These are phyloP conservation scores for Cheilinus undulatus DNA, from an alignment of 2,113 vertebrate species.

Conservation along the genomic window DNA sequence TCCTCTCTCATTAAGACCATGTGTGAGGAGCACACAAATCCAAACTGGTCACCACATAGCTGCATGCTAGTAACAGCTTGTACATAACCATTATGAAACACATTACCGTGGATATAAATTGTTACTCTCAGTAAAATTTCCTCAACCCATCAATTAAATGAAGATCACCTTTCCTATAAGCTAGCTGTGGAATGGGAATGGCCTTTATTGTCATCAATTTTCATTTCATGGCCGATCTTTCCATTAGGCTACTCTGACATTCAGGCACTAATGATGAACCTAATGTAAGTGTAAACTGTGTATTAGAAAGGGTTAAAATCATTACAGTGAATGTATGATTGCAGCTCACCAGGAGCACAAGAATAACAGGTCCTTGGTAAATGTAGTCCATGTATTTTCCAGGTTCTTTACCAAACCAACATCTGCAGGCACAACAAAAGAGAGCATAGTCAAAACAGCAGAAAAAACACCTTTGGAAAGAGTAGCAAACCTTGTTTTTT, in stretches of 20 bases:
- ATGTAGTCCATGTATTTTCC: constrained; percentile 98
- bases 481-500: background rate
- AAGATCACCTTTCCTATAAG: constrained; percentile 2
- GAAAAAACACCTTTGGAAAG: background rate
- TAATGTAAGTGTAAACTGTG: background rate
- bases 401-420: constrained; percentile 98
- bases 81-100: constrained; percentile 6
- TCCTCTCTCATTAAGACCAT: background rate
- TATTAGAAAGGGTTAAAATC: background rate
- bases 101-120: constrained; percentile 12
- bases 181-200: background rate
- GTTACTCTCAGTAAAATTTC: constrained; percentile 6
- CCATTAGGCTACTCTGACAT: constrained; percentile 2
- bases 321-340: background rate
- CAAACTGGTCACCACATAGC: background rate
- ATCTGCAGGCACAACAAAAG: constrained; percentile 79
- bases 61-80: constrained; percentile 1
- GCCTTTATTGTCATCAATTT: constrained; percentile 28
- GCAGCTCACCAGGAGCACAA: constrained; percentile 92
- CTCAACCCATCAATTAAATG: constrained; percentile 10
- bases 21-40: constrained; percentile 1
- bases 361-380: constrained; percentile 97
- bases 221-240: background rate
- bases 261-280: background rate
- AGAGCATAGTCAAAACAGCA: background rate